Percentiles rank a stretch among this genome's conserved stretches.
Conservation (phyloP, 1,140 invertebrate genomes). For the Drosophila dunni region DNA sequence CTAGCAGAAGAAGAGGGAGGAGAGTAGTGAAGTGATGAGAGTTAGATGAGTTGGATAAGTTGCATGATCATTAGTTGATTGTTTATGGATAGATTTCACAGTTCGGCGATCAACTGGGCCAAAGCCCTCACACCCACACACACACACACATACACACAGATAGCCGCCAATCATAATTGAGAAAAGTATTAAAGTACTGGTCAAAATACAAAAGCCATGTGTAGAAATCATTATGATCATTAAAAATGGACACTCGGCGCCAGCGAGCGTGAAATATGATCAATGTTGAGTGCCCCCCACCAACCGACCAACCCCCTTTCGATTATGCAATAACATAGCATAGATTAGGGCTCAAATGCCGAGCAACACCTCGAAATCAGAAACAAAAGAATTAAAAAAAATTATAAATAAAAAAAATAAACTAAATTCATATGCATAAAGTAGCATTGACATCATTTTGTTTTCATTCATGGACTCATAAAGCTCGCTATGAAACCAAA, state of each 20-base stretch:
- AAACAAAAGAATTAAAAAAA: not conserved
- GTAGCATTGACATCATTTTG: conserved; percentile 83
- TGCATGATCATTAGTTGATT: conserved; percentile 66
- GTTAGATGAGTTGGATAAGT: conserved; percentile 19
- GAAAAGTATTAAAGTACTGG: conserved; percentile 55
- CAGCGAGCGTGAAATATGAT: conserved; percentile 80
- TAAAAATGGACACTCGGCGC: conserved; percentile 66
- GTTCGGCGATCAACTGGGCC: conserved; percentile 67
- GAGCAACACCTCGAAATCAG: conserved; percentile 36
- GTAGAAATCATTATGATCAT: conserved; percentile 52
- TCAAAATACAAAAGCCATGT: conserved; percentile 49
- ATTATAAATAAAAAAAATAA: conserved; percentile 18
- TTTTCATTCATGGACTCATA: conserved; percentile 56
- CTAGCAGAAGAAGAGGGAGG: conserved; percentile 24
- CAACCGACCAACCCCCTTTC: not conserved
- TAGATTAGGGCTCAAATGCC: conserved; percentile 52
- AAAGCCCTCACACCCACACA: conserved; percentile 35
- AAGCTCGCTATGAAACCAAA: conserved; percentile 51
- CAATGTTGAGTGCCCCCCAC: conserved; percentile 23
- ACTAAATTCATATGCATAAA: conserved; percentile 54
- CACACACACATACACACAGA: conserved; percentile 8
- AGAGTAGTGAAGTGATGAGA: conserved; percentile 3
- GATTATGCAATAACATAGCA: conserved; percentile 70
- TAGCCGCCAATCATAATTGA: conserved; percentile 76
- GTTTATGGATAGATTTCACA: conserved; percentile 77